Base-by-base conservation (phyloP, 1,140 invertebrate species). In the Neodiprion fabricii region DNA sequence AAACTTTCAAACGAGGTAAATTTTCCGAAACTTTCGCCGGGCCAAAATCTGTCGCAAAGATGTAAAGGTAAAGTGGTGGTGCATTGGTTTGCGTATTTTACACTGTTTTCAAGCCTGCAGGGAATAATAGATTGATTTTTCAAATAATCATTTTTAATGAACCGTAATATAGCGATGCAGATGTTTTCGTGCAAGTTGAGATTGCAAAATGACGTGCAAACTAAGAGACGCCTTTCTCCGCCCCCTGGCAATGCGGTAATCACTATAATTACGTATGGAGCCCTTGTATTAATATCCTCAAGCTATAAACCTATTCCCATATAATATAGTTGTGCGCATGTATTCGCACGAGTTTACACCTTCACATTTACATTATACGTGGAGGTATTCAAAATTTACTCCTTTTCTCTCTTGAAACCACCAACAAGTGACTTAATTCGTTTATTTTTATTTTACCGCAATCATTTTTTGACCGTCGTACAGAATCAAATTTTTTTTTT, bases 191-290 rank as follows among this genome's bases (percentile, higher is more conserved):
- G 79, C 71, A 83, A 85, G 84, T 83, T 82, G 83, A 86, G 83
- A 87, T 87, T 87, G 81, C 82, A 84, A 87, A 87, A 88, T 87
- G 85, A 88, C 85, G 87, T 88, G 87, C 85, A 87, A 88, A 87
- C 85, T 87, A 84, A 84, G 84, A 81, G 85, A 87, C 86, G 87
- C 85, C 86, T 84, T 87, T 85, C 83, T 86, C 85, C 86, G 85
- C 85, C 86, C 86, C 82, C 80, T 85, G 87, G 86, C 86, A 87
- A 86, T 88, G 85, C 86, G 83, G 83, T 87, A 88, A 88, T 88
- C 84, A 88, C 87, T 88, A 88, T 88, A 88, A 88, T 88, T 88
- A 87, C 83, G 85, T 83, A 87, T 87, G 85, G 84, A 85, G 86
- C 85, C 86, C 85, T 88, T 87, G 86, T 87, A 87, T 88, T 88